Percentiles rank a stretch among this genome's conserved stretches.
Evolutionary conservation across 2,888 invertebrate genomes (phyloP).

Genomic region (Agonopterix subpropinquella): DNA sequence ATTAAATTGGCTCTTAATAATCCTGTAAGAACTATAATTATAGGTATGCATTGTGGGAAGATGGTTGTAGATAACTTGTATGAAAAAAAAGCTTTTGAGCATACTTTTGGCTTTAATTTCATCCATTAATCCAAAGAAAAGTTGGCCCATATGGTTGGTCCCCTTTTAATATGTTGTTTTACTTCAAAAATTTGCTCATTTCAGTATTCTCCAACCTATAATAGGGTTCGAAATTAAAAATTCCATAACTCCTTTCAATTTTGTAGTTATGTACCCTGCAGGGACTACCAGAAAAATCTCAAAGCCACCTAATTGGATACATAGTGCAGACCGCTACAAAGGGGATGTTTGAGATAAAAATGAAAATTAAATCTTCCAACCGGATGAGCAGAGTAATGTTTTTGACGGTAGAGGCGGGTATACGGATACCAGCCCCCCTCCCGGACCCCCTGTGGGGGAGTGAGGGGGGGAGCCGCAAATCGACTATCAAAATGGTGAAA

Average conservation of each 20-base stretch:
- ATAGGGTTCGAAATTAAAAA: conserved; percentile 65
- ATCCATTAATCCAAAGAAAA: too few species aligned
- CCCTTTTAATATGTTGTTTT: too few species aligned
- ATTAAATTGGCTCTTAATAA: too few species aligned
- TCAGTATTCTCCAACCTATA: not conserved
- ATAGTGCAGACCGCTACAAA: conserved; percentile 70
- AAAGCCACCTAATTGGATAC: conserved; percentile 74
- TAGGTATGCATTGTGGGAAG: too few species aligned
- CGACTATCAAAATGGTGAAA: conserved; percentile 72
- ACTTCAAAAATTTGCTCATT: too few species aligned
- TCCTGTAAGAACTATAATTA: too few species aligned
- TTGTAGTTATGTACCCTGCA: conserved; percentile 33
- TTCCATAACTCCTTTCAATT: conserved; percentile 59
- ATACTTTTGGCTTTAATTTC: too few species aligned
- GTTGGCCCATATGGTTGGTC: too few species aligned
- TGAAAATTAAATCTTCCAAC: conserved; percentile 77
- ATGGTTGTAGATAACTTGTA: too few species aligned
- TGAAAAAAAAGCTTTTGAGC: too few species aligned
- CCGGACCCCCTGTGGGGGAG: conserved; percentile 17
- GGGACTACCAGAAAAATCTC: conserved; percentile 61
- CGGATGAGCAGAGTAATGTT: conserved; percentile 75
- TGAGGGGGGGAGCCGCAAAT: conserved; percentile 57
- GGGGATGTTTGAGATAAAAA: conserved; percentile 76
- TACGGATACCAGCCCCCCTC: conserved; percentile 18
- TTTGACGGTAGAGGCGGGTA: conserved; percentile 67